These are phyloP conservation scores for Bombus huntii DNA, from an alignment of 1,140 invertebrate species.

Conservation along the genomic window DNA sequence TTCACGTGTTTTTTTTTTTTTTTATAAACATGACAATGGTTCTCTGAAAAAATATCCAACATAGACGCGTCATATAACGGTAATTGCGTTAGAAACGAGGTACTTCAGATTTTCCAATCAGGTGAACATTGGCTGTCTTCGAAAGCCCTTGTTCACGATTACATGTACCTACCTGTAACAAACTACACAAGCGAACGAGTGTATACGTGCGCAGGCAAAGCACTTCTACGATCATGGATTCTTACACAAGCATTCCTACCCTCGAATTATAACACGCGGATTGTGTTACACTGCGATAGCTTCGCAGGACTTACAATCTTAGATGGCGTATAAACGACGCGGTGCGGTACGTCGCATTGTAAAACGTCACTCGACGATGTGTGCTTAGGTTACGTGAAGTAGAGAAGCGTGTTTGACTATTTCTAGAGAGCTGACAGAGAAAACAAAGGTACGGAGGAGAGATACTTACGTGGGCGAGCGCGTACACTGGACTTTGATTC, in stretches of 20 bases:
- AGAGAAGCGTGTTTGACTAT: constrained; percentile 51
- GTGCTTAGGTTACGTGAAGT: constrained; percentile 42
- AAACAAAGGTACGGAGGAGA: constrained; percentile 13
- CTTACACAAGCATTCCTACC: background rate
- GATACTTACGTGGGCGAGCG: constrained; percentile 17
- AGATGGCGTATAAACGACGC: background rate
- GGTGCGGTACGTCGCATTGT: constrained; percentile 1
- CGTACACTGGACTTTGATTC: constrained; percentile 6
- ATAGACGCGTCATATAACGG: background rate
- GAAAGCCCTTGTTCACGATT: background rate
- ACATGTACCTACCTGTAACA: background rate
- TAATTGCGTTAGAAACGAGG: background rate
- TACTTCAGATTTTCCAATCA: background rate
- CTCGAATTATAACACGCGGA: constrained; percentile 43
- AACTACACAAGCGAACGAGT: background rate
- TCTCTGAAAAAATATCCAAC: background rate
- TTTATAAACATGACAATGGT: background rate
- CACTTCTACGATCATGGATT: constrained; percentile 17
- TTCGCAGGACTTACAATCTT: background rate
- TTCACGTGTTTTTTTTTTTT: background rate
- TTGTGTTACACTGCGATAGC: constrained; percentile 25
- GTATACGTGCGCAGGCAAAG: background rate
- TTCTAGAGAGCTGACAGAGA: constrained; percentile 47
- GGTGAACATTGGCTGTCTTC: background rate
- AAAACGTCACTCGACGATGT: constrained; percentile 26